Evolutionary conservation across 1,140 invertebrate genomes (phyloP), one percentile per base, ranked within the genome.

Genomic region (Tetramorium simillimum): DNA sequence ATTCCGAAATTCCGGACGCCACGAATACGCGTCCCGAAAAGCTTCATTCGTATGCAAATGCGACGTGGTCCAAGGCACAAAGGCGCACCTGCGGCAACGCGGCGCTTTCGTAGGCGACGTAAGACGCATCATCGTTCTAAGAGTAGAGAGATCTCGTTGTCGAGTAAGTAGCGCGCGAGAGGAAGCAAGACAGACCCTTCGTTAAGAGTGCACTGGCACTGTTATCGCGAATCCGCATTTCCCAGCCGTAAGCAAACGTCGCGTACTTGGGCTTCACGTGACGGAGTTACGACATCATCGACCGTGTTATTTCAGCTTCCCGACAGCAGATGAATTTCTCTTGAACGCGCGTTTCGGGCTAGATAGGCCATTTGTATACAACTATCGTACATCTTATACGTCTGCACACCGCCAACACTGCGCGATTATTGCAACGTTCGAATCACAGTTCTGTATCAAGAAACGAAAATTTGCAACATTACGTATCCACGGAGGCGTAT

Each of bases 251-350:
- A 87, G 85, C 87, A 86, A 91, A 89, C 63, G 85, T 70, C 56
- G 81, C 67, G 70, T 53, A 37, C 60, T 37, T 46, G 9, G 53
- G 18, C 5, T 88, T 67, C 40, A 51, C 40, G 53, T 49, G 37
- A 46, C 67, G 69, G 28, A 46, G 28, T 73, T 28, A 51, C 90
- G 89, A 88, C 89, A 90, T 90, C 89, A 90, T 88, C 89, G 76
- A 70, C 14, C 86, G 60, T 90, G 89, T 90, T 90, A 86, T 86
- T 88, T 90, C 89, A 90, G 86, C 40, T 62, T 75, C 81, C 46
- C 60, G 58, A 70, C 69, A 62, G 78, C 51, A 46, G 63, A 63
- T 56, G 62, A 43, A 65, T 72, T 87, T 86, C 65, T 56, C 77
- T 53, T 37, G 53, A 72, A 53, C 51, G 62, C 82, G 73, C 69